Percentiles rank a stretch among this genome's conserved stretches.
These are phyloP conservation scores for Girardinus metallicus DNA, from an alignment of 2,797 vertebrate genomes.

Conservation along the genomic window DNA sequence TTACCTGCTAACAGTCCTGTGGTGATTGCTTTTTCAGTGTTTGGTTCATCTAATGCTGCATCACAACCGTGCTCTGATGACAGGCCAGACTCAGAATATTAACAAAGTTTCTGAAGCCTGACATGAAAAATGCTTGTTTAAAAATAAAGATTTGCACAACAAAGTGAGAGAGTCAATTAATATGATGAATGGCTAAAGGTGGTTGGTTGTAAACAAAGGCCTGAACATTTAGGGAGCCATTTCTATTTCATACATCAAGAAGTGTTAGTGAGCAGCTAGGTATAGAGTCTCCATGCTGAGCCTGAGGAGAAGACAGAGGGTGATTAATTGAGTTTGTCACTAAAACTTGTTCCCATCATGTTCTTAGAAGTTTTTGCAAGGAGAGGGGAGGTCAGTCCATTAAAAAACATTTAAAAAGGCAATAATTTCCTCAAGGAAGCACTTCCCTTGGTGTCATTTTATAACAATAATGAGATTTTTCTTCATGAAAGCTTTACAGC, in stretches of 20 bases:
- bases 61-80: slow-evolving; percentile 19
- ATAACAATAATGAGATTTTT: slow-evolving; percentile 68
- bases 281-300: slow-evolving; percentile 71
- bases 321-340: slow-evolving; percentile 76
- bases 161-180: slow-evolving; percentile 69
- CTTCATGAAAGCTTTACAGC: slow-evolving; percentile 35
- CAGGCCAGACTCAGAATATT: slow-evolving; percentile 36
- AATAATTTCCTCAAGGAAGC: slow-evolving; percentile 68
- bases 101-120: slow-evolving; percentile 48
- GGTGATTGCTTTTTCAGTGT: slow-evolving; percentile 37
- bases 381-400: slow-evolving; percentile 67
- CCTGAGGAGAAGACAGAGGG: slow-evolving; percentile 59
- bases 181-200: slow-evolving; percentile 65
- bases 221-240: slow-evolving; percentile 62
- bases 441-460: slow-evolving; percentile 68
- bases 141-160: slow-evolving; percentile 65
- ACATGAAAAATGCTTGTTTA: slow-evolving; percentile 63
- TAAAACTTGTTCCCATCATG: slow-evolving; percentile 58
- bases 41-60: slow-evolving; percentile 18
- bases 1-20: slow-evolving; percentile 25
- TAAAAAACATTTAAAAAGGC: slow-evolving; percentile 64
- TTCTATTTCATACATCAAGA: slow-evolving; percentile 70
- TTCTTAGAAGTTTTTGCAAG: slow-evolving; percentile 61
- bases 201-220: slow-evolving; percentile 60
- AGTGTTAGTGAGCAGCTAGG: slow-evolving; percentile 66